These are phyloP conservation scores for Siphonodentalium dalli DNA, from an alignment of 2,888 invertebrate species.

Conservation along the genomic window DNA sequence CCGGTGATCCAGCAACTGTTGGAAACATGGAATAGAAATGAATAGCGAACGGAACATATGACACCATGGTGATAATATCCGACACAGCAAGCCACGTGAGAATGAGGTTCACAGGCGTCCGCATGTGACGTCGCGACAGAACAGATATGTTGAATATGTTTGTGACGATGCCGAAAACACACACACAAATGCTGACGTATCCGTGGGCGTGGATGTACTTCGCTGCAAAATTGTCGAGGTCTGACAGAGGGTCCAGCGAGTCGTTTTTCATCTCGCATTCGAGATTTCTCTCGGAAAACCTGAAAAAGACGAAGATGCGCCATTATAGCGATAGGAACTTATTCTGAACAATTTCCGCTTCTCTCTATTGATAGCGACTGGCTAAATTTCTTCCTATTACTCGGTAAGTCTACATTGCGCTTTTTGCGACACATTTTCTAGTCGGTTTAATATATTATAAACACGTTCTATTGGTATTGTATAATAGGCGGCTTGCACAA, in stretches of 20 bases:
- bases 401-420: no score
- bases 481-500: no score
- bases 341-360: no score
- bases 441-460: no score
- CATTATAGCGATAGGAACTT: no score
- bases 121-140: constrained; percentile 83
- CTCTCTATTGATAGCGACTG: no score
- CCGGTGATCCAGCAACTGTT: constrained; percentile 32
- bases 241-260: constrained; percentile 20
- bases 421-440: no score
- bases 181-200: constrained; percentile 84
- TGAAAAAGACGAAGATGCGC: no score
- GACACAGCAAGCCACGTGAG: constrained; percentile 85
- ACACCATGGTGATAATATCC: constrained; percentile 85
- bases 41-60: constrained; percentile 88
- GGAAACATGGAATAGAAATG: constrained; percentile 68
- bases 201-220: constrained; percentile 74
- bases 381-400: no score
- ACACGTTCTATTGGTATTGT: no score
- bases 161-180: constrained; percentile 87
- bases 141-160: constrained; percentile 92
- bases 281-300: constrained; percentile 41
- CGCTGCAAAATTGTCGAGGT: constrained; percentile 37
- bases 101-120: constrained; percentile 87
- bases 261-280: constrained; percentile 34